Evolutionary conservation across 2,113 vertebrate genomes (phyloP).

Genomic region (Takifugu flavidus): DNA sequence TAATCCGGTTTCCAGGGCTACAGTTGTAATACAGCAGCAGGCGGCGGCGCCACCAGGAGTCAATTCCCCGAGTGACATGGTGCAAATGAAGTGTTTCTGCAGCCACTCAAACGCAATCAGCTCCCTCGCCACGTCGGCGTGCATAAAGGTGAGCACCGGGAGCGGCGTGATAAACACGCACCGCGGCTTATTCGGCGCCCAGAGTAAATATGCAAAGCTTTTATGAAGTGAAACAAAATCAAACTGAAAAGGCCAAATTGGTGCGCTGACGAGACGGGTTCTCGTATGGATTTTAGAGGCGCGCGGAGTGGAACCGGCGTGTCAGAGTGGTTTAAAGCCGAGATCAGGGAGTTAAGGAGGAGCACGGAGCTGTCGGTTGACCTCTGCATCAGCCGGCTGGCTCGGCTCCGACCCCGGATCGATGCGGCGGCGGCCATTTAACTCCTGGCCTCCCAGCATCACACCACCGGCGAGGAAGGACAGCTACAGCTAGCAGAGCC

Average conservation of each 20-base stretch:
- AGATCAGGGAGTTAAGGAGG: constrained; percentile 67
- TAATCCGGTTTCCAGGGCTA: constrained; percentile 54
- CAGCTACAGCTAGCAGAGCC: not conserved
- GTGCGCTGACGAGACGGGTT: constrained; percentile 9
- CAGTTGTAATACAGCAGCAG: constrained; percentile 41
- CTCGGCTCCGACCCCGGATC: constrained; percentile 57
- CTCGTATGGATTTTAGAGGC: constrained; percentile 37
- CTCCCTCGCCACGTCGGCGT: constrained; percentile 7
- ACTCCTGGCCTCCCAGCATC: constrained; percentile 40
- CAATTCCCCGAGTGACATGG: constrained; percentile 24
- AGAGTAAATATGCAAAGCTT: constrained; percentile 14
- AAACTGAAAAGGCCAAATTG: constrained; percentile 2
- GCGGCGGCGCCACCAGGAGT: constrained; percentile 19
- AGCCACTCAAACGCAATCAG: constrained; percentile 20
- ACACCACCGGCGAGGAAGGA: constrained; percentile 31
- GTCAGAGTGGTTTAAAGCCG: constrained; percentile 48
- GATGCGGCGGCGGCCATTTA: constrained; percentile 57
- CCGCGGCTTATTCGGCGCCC: not conserved
- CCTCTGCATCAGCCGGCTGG: constrained; percentile 37
- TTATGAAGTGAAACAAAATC: not conserved
- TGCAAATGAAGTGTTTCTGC: constrained; percentile 41
- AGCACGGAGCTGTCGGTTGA: constrained; percentile 49
- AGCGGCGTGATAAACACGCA: constrained; percentile 1
- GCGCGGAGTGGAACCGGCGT: constrained; percentile 28
- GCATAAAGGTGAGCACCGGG: not conserved